Evolutionary conservation across 2,888 invertebrate genomes (phyloP), one percentile per base, ranked within the genome.

Genomic region (Brachyptera risi): DNA sequence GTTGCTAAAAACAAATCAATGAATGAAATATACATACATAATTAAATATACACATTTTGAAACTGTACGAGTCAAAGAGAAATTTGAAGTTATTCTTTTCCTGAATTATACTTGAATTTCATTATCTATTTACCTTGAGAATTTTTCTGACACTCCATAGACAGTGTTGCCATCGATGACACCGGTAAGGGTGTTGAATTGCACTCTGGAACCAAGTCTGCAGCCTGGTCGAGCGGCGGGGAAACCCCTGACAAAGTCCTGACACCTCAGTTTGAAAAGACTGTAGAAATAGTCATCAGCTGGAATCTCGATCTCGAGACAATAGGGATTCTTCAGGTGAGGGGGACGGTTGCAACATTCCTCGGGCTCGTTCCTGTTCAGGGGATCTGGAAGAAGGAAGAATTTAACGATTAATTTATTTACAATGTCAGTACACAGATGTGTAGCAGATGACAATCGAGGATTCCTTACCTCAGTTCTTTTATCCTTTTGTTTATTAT

Each of bases 221-320:
- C 95, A 95, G 68, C 92, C 91, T 56, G 93, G 91, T 69, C 92
- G 80, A 9, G 88, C 88, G 1, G 89, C 91, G 13, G 94, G 93
- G 75, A 92, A 91, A 40, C 88, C 92, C 69, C 95, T 80, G 11
- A 94, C 92, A 71, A 95, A 93, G 76, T 95, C 90, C 72, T 93
- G 87, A 73, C 95, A 95, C 72, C 86, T 87, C 56, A 93, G 88
- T 67, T 87, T 84, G 74, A 88, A 92, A 40, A 90, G 78, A 3
- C 88, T 82, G 79, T 91, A 95, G 82, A 95, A 94, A 73, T 92
- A 90, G 73, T 95, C 95, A 72, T 94, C 91, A 67, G 89, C 90
- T 0, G 94, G 93, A 54, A 95, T 86, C 60, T 83, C 79, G 69
- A 95, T 92, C 77, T 94, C 92, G 75, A 93, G 87, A 73, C 95